Conservation (phyloP, 2,888 invertebrate species). For the Noctua fimbriata region DNA sequence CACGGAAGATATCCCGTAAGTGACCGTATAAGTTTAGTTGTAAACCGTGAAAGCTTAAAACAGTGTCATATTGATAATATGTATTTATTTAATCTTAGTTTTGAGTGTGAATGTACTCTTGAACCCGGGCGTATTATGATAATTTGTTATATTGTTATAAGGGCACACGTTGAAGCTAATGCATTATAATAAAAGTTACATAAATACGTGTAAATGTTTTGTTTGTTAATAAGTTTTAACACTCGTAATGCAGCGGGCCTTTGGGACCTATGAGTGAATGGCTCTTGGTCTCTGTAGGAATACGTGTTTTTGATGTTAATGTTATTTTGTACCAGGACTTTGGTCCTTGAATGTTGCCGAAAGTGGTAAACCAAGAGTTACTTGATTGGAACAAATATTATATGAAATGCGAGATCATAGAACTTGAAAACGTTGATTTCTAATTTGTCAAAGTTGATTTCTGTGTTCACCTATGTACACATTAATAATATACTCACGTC, state of each 20-base stretch:
- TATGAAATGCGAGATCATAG: not conserved
- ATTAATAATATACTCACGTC: not conserved
- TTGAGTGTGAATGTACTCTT: not conserved
- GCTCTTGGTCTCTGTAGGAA: not conserved
- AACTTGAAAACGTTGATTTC: not conserved
- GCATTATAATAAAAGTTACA: not conserved
- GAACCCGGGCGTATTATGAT: not conserved
- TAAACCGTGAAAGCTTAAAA: too few species aligned
- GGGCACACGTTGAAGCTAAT: not conserved
- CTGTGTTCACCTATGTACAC: not conserved
- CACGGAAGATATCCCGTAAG: too few species aligned
- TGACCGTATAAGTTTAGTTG: too few species aligned
- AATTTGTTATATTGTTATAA: slow-evolving; percentile 1
- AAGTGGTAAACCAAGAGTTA: not conserved
- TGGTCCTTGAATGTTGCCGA: not conserved
- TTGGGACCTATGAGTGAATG: not conserved
- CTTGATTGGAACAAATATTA: too few species aligned
- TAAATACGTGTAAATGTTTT: not conserved
- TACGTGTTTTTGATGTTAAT: not conserved
- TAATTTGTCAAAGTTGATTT: not conserved
- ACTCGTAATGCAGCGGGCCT: slow-evolving; percentile 1
- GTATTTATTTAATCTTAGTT: too few species aligned
- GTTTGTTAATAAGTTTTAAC: slow-evolving; percentile 12
- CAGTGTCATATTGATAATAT: too few species aligned
- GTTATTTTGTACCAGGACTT: not conserved